Evolutionary conservation across 64 coral and sea anemone species (phyloP).

Genomic region (Platygyra sinensis): DNA sequence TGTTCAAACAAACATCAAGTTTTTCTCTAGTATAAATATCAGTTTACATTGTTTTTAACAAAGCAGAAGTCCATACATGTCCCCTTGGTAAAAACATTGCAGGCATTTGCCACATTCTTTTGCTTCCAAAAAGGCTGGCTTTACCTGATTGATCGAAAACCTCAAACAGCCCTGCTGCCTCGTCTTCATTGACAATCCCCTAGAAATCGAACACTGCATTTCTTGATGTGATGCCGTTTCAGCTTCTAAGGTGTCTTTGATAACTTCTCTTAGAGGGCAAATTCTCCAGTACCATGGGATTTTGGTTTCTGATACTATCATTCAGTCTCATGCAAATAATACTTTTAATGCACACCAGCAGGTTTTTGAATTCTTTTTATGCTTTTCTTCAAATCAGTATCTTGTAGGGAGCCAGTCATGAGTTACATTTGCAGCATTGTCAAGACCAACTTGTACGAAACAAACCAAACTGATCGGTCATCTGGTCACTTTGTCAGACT

Average conservation of each 20-base stretch:
- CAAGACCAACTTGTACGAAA: not conserved
- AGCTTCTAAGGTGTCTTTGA: too few species aligned
- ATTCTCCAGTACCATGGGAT: too few species aligned
- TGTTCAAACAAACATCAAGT: not conserved
- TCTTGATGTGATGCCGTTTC: too few species aligned
- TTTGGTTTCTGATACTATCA: too few species aligned
- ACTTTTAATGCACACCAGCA: too few species aligned
- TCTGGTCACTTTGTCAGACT: not conserved
- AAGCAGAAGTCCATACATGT: not conserved
- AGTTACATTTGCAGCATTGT: not conserved
- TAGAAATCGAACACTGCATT: too few species aligned
- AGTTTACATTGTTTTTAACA: not conserved
- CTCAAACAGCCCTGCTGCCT: not conserved
- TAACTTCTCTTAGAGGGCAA: too few species aligned
- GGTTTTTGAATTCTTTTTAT: not conserved
- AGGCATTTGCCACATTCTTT: not conserved
- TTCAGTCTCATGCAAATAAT: too few species aligned
- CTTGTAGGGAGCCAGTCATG: not conserved
- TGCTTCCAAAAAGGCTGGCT: not conserved
- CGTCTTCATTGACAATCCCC: too few species aligned
- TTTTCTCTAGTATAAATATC: not conserved
- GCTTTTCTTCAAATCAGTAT: not conserved
- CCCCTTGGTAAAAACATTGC: not conserved
- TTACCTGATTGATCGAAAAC: not conserved
- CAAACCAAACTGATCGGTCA: not conserved